These are phyloP conservation scores for Acanthornis magna DNA, from an alignment of 2,797 vertebrate genomes.

Conservation along the genomic window DNA sequence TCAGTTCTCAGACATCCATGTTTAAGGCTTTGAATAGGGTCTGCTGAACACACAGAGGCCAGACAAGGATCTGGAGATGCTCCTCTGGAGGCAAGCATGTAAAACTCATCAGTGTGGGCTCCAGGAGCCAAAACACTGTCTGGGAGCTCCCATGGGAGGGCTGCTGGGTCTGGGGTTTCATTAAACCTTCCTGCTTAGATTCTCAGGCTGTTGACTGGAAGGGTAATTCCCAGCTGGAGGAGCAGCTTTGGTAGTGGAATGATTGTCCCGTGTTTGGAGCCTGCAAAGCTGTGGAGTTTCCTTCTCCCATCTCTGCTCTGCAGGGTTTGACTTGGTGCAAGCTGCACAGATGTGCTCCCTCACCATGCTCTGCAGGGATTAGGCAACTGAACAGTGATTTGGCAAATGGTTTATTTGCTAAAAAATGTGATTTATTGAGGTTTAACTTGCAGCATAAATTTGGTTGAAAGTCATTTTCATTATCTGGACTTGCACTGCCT, in stretches of 20 bases:
- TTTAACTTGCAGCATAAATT: neutral
- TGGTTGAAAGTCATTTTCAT: neutral
- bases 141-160: neutral
- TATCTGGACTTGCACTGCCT: neutral
- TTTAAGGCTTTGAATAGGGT: neutral
- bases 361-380: neutral
- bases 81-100: neutral
- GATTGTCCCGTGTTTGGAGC: neutral
- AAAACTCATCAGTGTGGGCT: neutral
- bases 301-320: neutral
- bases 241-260: neutral
- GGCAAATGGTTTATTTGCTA: neutral
- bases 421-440: neutral
- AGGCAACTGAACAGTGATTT: neutral
- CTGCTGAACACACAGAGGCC: neutral
- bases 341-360: neutral
- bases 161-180: neutral
- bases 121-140: neutral
- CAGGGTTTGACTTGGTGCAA: neutral
- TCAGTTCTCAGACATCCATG: neutral
- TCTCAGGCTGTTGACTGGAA: neutral
- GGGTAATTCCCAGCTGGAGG: neutral
- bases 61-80: neutral
- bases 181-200: neutral
- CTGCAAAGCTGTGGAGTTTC: neutral